Percentiles rank a stretch among this genome's conserved stretches.
These are phyloP conservation scores for Lutjanus campechanus DNA, from an alignment of 2,797 vertebrate species.

Conservation along the genomic window DNA sequence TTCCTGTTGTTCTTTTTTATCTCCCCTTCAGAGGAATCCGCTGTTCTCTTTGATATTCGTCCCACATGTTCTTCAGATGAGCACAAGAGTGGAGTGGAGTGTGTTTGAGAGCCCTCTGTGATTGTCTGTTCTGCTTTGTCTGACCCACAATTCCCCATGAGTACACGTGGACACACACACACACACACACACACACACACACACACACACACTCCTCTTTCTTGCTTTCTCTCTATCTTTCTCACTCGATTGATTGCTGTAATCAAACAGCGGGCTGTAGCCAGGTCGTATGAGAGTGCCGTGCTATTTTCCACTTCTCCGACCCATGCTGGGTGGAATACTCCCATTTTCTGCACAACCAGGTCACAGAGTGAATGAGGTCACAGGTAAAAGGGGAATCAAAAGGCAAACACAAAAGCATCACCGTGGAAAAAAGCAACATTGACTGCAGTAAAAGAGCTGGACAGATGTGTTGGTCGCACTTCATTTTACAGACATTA, in stretches of 20 bases:
- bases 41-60: conserved; percentile 61
- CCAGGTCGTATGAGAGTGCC: conserved; percentile 35
- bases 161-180: conserved; percentile 28
- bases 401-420: conserved; percentile 31
- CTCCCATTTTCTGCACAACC: conserved; percentile 51
- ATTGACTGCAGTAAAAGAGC: conserved; percentile 1
- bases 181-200: background rate
- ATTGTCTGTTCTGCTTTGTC: conserved; percentile 65
- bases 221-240: conserved; percentile 13
- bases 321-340: conserved; percentile 47
- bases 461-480: background rate
- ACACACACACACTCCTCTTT: conserved; percentile 3
- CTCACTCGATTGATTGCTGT: conserved; percentile 70
- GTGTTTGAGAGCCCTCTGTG: conserved; percentile 60
- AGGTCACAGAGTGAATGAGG: conserved; percentile 50
- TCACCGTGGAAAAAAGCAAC: accelerated
- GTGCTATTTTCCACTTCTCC: conserved; percentile 67
- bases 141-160: conserved; percentile 50
- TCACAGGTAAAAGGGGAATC: conserved; percentile 44
- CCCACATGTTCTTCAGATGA: conserved; percentile 63
- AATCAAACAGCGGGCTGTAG: conserved; percentile 66
- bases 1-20: conserved; percentile 51
- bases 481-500: no score
- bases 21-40: conserved; percentile 49
- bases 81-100: conserved; percentile 56